Conservation (phyloP, 1,140 invertebrate species). For the Bombus huntii region DNA sequence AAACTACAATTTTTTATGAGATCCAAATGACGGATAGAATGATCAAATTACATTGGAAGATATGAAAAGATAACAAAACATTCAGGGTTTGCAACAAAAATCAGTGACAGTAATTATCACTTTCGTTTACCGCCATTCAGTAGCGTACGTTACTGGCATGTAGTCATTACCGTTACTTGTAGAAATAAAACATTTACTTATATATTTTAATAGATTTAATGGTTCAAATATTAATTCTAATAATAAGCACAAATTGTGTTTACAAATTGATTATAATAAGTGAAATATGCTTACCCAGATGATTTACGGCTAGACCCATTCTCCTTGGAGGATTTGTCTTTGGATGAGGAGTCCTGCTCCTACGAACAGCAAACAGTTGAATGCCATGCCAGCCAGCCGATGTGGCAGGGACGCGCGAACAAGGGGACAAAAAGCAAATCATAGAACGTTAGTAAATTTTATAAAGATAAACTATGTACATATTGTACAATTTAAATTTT, state of each 20-base stretch:
- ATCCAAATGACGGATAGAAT: neutral
- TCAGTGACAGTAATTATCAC: neutral
- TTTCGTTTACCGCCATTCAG: neutral
- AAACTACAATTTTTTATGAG: neutral
- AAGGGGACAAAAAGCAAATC: conserved; percentile 83
- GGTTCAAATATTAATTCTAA: neutral
- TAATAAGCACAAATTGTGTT: conserved; percentile 3
- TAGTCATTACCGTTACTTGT: neutral
- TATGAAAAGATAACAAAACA: neutral
- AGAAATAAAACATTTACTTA: neutral
- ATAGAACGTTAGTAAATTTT: conserved; percentile 78
- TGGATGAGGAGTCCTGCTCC: conserved; percentile 83
- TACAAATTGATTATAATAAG: neutral
- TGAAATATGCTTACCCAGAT: conserved; percentile 81
- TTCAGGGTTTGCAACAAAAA: neutral
- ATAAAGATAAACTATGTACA: conserved; percentile 59
- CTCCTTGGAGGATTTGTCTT: conserved; percentile 83
- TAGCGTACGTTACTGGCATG: neutral
- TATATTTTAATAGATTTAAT: neutral
- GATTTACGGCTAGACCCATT: conserved; percentile 84
- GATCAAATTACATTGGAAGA: neutral
- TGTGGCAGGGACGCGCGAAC: conserved; percentile 83
- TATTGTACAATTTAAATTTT: conserved; percentile 57
- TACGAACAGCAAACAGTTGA: conserved; percentile 86
- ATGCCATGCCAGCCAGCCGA: conserved; percentile 84